A percentile compares a stretch with the other conserved stretches of the same genome.
Evolutionary conservation across 2,797 vertebrate genomes (phyloP).

Genomic region (Gymnoscopelus braueri): DNA sequence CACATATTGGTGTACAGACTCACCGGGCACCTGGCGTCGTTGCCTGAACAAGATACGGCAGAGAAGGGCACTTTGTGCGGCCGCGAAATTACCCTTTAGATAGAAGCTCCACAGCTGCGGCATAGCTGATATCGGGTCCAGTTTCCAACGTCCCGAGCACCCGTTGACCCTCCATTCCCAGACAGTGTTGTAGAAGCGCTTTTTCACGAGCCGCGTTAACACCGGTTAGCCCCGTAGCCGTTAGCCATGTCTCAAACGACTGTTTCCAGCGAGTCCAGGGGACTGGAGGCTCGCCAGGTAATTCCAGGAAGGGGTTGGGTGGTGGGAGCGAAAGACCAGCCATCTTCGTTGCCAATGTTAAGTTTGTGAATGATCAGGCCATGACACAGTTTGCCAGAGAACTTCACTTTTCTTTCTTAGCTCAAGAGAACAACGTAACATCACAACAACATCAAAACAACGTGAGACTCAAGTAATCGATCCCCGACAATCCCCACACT

Average conservation of each 20-base stretch:
- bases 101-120: background rate
- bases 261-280: conserved; percentile 4
- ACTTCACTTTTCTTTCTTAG: too few species aligned
- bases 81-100: conserved; percentile 3
- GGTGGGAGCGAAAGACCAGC: background rate
- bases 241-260: conserved; percentile 1
- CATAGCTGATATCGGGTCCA: background rate
- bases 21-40: background rate
- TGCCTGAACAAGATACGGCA: background rate
- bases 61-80: conserved; percentile 1
- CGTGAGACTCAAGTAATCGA: too few species aligned
- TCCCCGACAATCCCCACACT: too few species aligned
- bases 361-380: background rate
- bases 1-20: conserved; percentile 6
- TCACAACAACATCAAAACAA: too few species aligned
- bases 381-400: too few species aligned
- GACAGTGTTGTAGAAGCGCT: conserved; percentile 2
- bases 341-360: conserved; percentile 2
- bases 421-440: too few species aligned
- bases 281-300: background rate
- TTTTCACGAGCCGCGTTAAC: background rate
- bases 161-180: conserved; percentile 4
- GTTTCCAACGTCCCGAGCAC: conserved; percentile 8
- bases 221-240: background rate
- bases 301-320: background rate